These are phyloP conservation scores for Sitophilus oryzae DNA, from an alignment of 1,140 invertebrate genomes.

Conservation along the genomic window DNA sequence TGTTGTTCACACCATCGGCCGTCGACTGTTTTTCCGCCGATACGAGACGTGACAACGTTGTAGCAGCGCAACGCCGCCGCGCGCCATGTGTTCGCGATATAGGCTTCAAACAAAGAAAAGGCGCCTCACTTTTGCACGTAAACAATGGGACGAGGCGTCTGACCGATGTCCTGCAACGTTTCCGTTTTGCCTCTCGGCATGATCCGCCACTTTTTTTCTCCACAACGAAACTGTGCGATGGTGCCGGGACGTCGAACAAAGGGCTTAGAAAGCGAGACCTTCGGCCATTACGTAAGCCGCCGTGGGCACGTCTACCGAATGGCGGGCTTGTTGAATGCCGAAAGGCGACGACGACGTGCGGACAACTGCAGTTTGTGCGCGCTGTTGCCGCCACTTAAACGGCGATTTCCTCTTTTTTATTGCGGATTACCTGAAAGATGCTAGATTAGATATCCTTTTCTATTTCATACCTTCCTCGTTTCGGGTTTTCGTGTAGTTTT, in stretches of 20 bases:
- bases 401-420: conserved; percentile 12
- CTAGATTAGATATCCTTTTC: too few relatives aligned
- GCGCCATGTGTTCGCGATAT: conserved; percentile 24
- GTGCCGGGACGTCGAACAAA: not conserved
- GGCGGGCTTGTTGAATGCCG: conserved; percentile 25
- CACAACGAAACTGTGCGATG: not conserved
- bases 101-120: conserved; percentile 23
- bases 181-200: not conserved
- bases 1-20: not conserved
- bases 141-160: conserved; percentile 8
- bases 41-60: conserved; percentile 15
- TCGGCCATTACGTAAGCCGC: conserved; percentile 28
- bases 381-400: conserved; percentile 19
- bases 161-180: not conserved
- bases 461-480: too few relatives aligned
- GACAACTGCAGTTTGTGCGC: conserved; percentile 18
- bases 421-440: conserved; percentile 14
- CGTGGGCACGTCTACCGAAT: conserved; percentile 20
- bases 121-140: conserved; percentile 14
- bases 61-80: conserved; percentile 10
- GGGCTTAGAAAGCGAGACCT: conserved; percentile 4
- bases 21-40: not conserved
- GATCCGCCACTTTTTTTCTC: conserved; percentile 1
- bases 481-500: too few relatives aligned
- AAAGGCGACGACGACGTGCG: conserved; percentile 17